A percentile compares a stretch with the other conserved stretches of the same genome.
phyloP scores from a whole-genome alignment of 2,888 invertebrate species.

The Scotopteryx bipunctaria region DNA sequence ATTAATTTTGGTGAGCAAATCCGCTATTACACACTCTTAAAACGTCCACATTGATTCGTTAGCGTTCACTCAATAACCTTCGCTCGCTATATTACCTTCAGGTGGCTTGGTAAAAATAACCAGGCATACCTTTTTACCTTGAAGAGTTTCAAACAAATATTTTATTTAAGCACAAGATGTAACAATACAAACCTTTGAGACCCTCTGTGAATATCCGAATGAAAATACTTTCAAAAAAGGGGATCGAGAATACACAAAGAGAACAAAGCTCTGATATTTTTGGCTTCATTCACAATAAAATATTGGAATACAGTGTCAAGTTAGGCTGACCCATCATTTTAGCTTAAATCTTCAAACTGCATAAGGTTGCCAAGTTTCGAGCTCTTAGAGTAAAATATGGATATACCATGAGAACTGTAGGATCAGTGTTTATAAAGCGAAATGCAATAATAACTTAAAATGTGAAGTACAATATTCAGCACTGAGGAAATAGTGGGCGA shows the following conservation, averaged over 20 bases:
- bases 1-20: too few relatives aligned
- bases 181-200: slow-evolving; percentile 2
- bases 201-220: too few relatives aligned
- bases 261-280: neutral
- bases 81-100: too few relatives aligned
- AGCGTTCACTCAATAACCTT: too few relatives aligned
- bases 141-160: neutral
- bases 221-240: neutral
- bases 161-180: neutral
- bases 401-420: slow-evolving; percentile 36
- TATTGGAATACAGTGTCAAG: slow-evolving; percentile 1
- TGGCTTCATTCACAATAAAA: neutral
- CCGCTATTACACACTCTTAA: too few relatives aligned
- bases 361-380: slow-evolving; percentile 25
- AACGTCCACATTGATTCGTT: too few relatives aligned
- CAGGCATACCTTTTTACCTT: neutral
- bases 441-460: too few relatives aligned
- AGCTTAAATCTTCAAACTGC: slow-evolving; percentile 7
- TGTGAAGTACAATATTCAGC: too few relatives aligned
- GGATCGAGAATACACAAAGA: neutral
- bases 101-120: neutral
- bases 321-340: slow-evolving; percentile 13
- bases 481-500: too few relatives aligned
- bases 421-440: slow-evolving; percentile 43
- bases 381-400: slow-evolving; percentile 41